Evolutionary conservation across 92 coral and sea anemone species (phyloP).

Genomic region (Epizoanthus illoricatus): DNA sequence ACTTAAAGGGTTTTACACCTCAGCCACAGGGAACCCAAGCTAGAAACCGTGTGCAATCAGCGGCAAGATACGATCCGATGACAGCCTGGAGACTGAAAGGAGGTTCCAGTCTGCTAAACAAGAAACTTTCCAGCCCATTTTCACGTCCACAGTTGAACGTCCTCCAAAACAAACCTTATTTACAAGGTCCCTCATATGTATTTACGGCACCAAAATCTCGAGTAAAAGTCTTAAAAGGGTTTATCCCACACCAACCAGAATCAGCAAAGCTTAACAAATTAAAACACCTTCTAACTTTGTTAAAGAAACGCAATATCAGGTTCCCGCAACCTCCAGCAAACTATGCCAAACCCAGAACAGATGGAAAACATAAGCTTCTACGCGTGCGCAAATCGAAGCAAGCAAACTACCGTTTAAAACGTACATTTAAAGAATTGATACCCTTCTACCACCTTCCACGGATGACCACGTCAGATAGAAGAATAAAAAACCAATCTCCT

Average conservation of each 20-base stretch:
- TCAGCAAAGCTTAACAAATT: neutral
- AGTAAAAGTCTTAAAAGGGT: neutral
- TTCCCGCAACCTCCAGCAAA: neutral
- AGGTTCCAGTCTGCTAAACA: too few relatives aligned
- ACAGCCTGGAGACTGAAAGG: too few relatives aligned
- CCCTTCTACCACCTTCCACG: neutral
- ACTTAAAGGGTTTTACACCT: neutral
- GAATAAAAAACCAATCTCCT: neutral
- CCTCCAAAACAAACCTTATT: neutral
- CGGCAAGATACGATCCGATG: too few relatives aligned
- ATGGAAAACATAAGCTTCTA: neutral
- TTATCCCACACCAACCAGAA: constrained; percentile 1
- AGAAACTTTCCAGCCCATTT: neutral
- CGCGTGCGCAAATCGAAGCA: neutral
- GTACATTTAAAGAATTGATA: neutral
- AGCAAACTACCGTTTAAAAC: neutral
- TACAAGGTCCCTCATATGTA: neutral
- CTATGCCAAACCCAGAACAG: neutral
- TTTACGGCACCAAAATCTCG: neutral
- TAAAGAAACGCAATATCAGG: constrained; percentile 26
- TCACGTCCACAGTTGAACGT: neutral
- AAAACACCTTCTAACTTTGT: neutral
- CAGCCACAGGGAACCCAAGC: neutral
- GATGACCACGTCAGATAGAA: neutral
- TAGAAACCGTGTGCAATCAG: neutral